A percentile compares a stretch with the other conserved stretches of the same genome.
Conservation (phyloP, 2,797 vertebrate species). For the Rallus crepitans region DNA sequence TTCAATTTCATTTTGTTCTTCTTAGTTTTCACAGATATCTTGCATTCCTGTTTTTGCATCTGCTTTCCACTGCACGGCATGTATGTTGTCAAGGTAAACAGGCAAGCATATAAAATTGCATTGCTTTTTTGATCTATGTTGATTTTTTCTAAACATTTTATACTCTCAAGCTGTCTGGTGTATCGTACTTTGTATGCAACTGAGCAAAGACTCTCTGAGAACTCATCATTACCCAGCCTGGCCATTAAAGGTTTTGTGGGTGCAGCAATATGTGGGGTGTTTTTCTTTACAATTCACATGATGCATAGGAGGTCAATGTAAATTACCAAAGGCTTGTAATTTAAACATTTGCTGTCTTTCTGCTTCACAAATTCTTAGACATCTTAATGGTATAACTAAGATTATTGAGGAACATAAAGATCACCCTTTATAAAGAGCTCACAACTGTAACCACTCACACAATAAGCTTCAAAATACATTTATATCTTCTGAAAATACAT, state of each 20-base stretch:
- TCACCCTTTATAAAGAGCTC: neutral
- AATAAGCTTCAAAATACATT: neutral
- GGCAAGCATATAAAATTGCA: neutral
- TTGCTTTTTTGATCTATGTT: neutral
- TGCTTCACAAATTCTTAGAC: neutral
- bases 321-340: neutral
- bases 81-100: neutral
- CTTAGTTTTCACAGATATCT: neutral
- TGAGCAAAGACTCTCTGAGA: neutral
- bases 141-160: neutral
- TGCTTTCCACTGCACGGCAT: neutral
- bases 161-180: neutral
- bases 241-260: neutral
- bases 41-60: neutral
- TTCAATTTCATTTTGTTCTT: neutral
- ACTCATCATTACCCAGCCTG: neutral
- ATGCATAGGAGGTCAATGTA: neutral
- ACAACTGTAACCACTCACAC: neutral
- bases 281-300: neutral
- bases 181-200: neutral
- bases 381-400: neutral
- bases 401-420: neutral
- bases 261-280: neutral
- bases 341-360: conserved; percentile 8
- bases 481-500: neutral